Evolutionary conservation across 1,140 invertebrate genomes (phyloP), one percentile per base, ranked within the genome.

Genomic region (Hormaphis cornu): DNA sequence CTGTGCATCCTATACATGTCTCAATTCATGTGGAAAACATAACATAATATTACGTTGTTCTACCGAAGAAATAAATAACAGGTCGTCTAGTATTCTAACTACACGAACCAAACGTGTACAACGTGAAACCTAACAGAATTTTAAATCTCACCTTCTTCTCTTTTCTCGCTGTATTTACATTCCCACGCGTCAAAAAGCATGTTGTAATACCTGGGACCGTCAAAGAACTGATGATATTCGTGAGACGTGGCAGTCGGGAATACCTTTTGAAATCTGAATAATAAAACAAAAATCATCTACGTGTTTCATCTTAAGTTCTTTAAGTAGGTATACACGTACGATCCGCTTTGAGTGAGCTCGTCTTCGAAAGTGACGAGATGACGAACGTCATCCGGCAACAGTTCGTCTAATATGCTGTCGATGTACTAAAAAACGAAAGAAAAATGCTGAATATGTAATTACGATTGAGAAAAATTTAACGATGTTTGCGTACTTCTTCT

Each of bases 131-230:
- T n/a, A n/a, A n/a, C n/a, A n/a, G n/a, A n/a, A n/a, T n/a, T n/a
- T n/a, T n/a, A n/a, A 33, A 33, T 33, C 14, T 75, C 74, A 83
- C 86, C 90, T 71, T 83, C 79, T 12, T 83, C 79, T 71, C 90
- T 82, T 76, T 88, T 83, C 44, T 79, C 77, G 5, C 80, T 78
- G 75, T 91, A 92, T 69, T 85, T 83, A 7, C 81, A 78, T 78
- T 95, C 91, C 94, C 95, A 98, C 7, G 93, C 92, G 78, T 95
- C 90, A 72, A 97, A 84, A 30, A 99, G 80, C 46, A 93, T 82
- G 80, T 97, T 97, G 77, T 97, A 95, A 79, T 99, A 99, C 20
- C 91, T 80, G 1, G 89, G 86, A 3, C 83, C 83, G 72, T 94
- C 87, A 76, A 97, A 89, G 78, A 84, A 97, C 71, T 85, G 82